Base-by-base conservation (phyloP, 2,888 invertebrate genomes). In the Cosmia pyralina region DNA sequence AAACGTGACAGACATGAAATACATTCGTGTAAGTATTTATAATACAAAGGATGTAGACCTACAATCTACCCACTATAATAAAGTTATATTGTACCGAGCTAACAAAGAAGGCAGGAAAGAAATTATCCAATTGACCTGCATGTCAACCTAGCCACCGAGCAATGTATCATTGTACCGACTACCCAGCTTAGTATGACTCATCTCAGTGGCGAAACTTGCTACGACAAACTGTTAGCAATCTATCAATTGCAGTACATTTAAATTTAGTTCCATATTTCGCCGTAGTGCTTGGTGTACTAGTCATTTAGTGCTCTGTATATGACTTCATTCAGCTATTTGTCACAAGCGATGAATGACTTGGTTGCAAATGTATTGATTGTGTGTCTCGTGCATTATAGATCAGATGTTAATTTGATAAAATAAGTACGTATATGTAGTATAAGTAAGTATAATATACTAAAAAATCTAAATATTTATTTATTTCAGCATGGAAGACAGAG, bases 71-170 rank as follows among this genome's bases (percentile, higher is more conserved):
- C 17, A 69, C 53, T 19, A 50, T 13, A 58, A 72, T 66, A 72
- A 72, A 62, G 38, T 44, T 4, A 65, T 44, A 41, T 17, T 55
- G 19, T 53, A 22, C 13, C 15, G 38, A 48, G 28, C 64, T 38
- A 41, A 64, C 67, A 58, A 55, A 59, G 53, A 19, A 28, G 72
- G 38, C 75, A 82, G 81, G 83, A 85, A 77, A 76, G 69, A 79
- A 84, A 88, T 87, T 83, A 87, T 80, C 76, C 84, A 88, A 73
- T 85, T 88, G 88, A 87, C 87, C 83, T n/a, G 65, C 19, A 70
- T 55, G 71, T 57, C 85, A 53, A 34, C 57, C 44, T 38, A 52
- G 52, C 60, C 10, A 58, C 69, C 22, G 46, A 41, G 15, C 69
- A n/a, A 53, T 48, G 38, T 82, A 74, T 55, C 53, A 60, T 44